A percentile compares a stretch with the other conserved stretches of the same genome.
Evolutionary conservation across 2,113 vertebrate genomes (phyloP).

Genomic region (Paracanthobrama guichenoti): DNA sequence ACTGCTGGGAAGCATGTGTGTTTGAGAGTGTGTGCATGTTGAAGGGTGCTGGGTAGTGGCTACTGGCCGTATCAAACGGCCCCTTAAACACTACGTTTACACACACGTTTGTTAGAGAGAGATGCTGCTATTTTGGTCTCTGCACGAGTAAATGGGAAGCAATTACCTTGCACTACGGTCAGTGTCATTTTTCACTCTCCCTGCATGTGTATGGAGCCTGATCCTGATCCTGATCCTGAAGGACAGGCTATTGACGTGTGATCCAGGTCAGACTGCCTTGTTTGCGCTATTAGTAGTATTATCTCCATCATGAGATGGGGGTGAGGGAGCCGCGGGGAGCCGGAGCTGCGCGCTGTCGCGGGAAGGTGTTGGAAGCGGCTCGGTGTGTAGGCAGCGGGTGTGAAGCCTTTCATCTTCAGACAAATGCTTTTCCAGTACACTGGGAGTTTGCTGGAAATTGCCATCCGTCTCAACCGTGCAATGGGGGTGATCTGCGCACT

Average conservation of each 20-base stretch:
- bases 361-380: slow-evolving; percentile 75
- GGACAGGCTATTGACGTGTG: slow-evolving; percentile 12
- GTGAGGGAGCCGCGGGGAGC: slow-evolving; percentile 33
- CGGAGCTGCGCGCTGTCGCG: slow-evolving; percentile 67
- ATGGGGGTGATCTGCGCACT: slow-evolving; percentile 42
- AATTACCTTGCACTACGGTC: slow-evolving; percentile 78
- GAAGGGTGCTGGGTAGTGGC: slow-evolving; percentile 53
- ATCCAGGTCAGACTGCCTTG: slow-evolving; percentile 34
- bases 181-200: slow-evolving; percentile 74
- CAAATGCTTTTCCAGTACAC: slow-evolving; percentile 74
- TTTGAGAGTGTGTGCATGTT: slow-evolving; percentile 42
- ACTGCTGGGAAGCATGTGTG: slow-evolving; percentile 55
- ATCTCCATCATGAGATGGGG: slow-evolving; percentile 33
- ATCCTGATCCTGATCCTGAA: slow-evolving; percentile 18
- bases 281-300: slow-evolving; percentile 43
- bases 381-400: slow-evolving; percentile 77
- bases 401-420: slow-evolving; percentile 80
- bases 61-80: slow-evolving; percentile 67
- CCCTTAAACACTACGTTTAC: slow-evolving; percentile 63
- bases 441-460: slow-evolving; percentile 59
- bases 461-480: slow-evolving; percentile 60
- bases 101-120: slow-evolving; percentile 65
- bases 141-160: slow-evolving; percentile 75
- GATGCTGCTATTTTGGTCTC: slow-evolving; percentile 79
- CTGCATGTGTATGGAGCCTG: slow-evolving; percentile 53